Evolutionary conservation across 2,797 vertebrate species (phyloP).

Genomic region (Cossypha polioptera): DNA sequence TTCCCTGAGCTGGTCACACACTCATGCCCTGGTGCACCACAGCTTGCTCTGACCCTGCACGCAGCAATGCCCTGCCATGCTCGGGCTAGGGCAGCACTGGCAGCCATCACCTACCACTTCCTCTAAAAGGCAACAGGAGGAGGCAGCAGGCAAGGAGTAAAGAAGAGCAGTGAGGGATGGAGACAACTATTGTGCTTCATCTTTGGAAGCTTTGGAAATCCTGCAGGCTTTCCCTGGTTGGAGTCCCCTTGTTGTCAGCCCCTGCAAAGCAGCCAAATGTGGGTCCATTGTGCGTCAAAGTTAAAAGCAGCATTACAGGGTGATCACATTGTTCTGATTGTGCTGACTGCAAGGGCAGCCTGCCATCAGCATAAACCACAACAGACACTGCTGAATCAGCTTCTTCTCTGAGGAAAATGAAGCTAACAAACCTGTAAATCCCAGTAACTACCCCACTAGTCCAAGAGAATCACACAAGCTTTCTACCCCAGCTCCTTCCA

Average conservation of each 20-base stretch:
- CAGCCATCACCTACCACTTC: neutral
- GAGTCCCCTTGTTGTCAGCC: neutral
- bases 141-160: neutral
- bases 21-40: neutral
- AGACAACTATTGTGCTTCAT: neutral
- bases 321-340: neutral
- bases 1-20: neutral
- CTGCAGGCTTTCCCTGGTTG: neutral
- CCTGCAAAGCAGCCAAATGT: neutral
- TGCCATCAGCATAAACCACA: neutral
- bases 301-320: neutral
- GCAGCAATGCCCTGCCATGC: rapidly evolving
- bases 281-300: neutral
- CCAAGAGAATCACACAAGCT: neutral
- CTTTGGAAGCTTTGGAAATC: neutral
- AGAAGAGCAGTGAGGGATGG: neutral
- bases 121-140: neutral
- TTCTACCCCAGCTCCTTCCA: neutral
- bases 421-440: neutral
- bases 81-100: neutral
- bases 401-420: neutral
- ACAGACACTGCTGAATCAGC: neutral
- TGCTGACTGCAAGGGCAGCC: neutral
- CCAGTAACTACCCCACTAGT: neutral
- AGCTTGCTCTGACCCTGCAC: neutral